Percentiles rank a stretch among this genome's conserved stretches.
Conservation (phyloP, 2,888 invertebrate species). For the Rhamnusium bicolor region DNA sequence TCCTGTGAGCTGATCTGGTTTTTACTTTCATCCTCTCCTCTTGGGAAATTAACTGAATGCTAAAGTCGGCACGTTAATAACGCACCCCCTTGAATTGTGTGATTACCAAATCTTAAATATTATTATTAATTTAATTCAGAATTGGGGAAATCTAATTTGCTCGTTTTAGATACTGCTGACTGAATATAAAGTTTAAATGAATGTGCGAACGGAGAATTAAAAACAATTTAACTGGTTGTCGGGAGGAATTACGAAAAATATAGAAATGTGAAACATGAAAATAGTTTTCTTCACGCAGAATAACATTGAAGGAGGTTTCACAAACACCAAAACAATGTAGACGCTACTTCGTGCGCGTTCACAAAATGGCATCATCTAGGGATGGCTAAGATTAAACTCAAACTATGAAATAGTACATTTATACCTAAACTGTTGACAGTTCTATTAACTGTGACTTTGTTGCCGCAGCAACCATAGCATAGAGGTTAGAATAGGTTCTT, state of each 20-base stretch:
- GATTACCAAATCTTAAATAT: conserved; percentile 34
- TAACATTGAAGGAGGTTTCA: no score
- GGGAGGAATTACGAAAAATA: background rate
- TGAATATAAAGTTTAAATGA: conserved; percentile 17
- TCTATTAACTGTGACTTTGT: no score
- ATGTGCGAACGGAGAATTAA: conserved; percentile 5
- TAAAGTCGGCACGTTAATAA: conserved; percentile 30
- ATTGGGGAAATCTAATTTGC: conserved; percentile 19
- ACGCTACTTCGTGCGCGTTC: no score
- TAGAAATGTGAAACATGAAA: no score
- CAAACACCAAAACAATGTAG: no score
- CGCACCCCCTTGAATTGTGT: conserved; percentile 34
- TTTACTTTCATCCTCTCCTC: conserved; percentile 62
- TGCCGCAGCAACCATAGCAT: no score
- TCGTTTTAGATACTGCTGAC: background rate
- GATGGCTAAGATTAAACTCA: no score
- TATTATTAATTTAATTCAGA: conserved; percentile 23
- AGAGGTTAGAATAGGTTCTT: no score
- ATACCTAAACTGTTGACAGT: no score
- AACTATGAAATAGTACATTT: no score
- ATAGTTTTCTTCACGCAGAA: no score
- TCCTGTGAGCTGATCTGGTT: conserved; percentile 64
- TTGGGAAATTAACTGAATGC: conserved; percentile 56
- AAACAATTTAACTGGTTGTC: conserved; percentile 15
- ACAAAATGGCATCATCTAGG: no score